phyloP scores from a whole-genome alignment of 2,888 invertebrate genomes.

The Podabrus alpinus region DNA sequence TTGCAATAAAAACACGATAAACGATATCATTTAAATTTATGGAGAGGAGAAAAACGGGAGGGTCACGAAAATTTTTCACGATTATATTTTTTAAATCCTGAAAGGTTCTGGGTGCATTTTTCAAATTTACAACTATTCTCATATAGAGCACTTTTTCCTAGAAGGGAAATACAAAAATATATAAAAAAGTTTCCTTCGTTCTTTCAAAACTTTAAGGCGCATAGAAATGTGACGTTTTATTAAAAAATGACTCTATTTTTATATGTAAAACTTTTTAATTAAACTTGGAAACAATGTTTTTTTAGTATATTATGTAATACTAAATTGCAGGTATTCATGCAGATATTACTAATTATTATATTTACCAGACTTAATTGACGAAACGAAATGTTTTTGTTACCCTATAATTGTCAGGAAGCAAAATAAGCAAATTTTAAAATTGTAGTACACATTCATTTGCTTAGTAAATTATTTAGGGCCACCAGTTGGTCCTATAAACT shows the following conservation, averaged over 20 bases:
- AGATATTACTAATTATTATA: neutral
- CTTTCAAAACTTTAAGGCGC: neutral
- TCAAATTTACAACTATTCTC: neutral
- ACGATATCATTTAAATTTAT: neutral
- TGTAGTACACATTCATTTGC: neutral
- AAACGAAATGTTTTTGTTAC: neutral
- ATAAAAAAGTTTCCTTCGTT: neutral
- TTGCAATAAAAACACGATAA: constrained; percentile 9
- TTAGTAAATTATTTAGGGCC: neutral
- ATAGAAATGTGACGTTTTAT: neutral
- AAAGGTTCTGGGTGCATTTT: neutral
- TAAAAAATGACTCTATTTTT: neutral
- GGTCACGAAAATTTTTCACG: neutral
- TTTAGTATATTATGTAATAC: neutral
- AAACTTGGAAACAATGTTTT: neutral
- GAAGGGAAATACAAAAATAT: neutral
- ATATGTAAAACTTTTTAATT: neutral
- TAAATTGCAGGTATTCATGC: neutral
- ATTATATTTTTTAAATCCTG: neutral
- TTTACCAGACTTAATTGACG: neutral
- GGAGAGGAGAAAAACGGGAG: neutral
- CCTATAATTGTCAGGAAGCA: neutral
- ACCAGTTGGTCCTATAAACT: neutral
- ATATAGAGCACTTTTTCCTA: neutral
- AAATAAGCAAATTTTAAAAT: neutral